Evolutionary conservation across 2,888 invertebrate genomes (phyloP), one percentile per base, ranked within the genome.

Genomic region (Melinaea menophilus): DNA sequence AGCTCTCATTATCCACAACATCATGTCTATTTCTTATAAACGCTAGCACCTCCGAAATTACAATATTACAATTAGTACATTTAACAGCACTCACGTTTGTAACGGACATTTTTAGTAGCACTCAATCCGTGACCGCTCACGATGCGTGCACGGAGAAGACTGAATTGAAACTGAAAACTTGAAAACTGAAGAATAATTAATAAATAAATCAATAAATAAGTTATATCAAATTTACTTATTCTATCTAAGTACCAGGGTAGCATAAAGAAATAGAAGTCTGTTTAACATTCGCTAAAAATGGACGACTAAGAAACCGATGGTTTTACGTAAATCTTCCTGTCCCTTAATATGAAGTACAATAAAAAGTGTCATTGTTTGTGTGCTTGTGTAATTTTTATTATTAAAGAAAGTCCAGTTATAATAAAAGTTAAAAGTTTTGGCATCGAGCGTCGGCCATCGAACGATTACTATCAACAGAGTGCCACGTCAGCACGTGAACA

Each of bases 281-380:
- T 51, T 31, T 22, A 22, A 22, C 22, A 51, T 51, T 51, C 51
- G 31, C 31, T 51, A 11, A 31, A 31, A 51, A 48, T 41, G 55
- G 62, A 60, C 59, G 59, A 41, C 63, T 65, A 65, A 65, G 65
- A 62, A 65, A 62, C 63, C 58, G 41, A 47, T 41, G 56, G 63
- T 63, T 57, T 63, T 60, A 65, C 62, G 60, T 58, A 65, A 65
- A 65, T 62, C 65, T 34, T 22, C 48, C 48, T 47, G 58, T 59
- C 45, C 48, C 56, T 59, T 56, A 41, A 22, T 22, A 37, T 37
- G 4, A 37, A 1, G 1, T 2, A 5, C 4, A 5, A 37, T 37
- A 37, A 37, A 37, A 37, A 5, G 37, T 37, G 7, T 37, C 4
- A 5, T 5, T 37, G 7, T 37, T 5, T 37, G 4, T 37, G 4